Base-by-base conservation (phyloP, 2,113 vertebrate genomes). In the Pedionomus torquatus region DNA sequence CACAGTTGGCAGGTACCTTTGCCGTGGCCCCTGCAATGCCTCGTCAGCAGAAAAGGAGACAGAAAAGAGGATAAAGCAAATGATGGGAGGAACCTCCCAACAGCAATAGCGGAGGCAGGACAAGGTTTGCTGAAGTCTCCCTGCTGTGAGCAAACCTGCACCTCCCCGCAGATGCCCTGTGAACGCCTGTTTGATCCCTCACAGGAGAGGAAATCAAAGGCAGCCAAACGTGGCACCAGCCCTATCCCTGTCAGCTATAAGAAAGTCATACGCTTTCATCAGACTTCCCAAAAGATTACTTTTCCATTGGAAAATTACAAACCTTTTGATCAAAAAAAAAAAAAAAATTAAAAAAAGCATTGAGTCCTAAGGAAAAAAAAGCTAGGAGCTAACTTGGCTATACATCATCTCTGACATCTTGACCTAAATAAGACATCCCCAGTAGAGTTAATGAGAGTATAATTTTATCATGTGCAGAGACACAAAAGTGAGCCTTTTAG, bases 281-380 rank as follows among this genome's bases (percentile, higher is more conserved):
- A 83, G 44, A 43, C 33, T 60, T 95, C 95, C 96, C 95, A 57
- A 48, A 93, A 90, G 90, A 46, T 35, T 60, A 5, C 51, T 55
- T 16, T 25, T 41, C 90, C 71, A 17, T 10, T 28, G 75, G 66
- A 93, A 58, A 80, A 4, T 68, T 63, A 13, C 68, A 58, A 69
- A 39, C 16, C 76, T 90, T 95, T 90, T 93, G 90, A 96, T 96
- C 54, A 78, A 60, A 75, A 44, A 55, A 77, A 41, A n/a, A n/a
- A n/a, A n/a, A n/a, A n/a, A n/a, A n/a, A n/a, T n/a, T n/a, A 57
- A 39, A 44, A 44, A 46, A 13, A 11, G 72, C 58, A 52, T 3
- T 1, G 25, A 41, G 21, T 20, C 39, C 68, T 7, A 17, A 10
- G 48, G 74, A 65, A 44, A 72, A 70, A 70, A 83, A 84, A 48